Evolutionary conservation across 2,113 vertebrate genomes (phyloP).

Genomic region (Psittacula cyanocephala): DNA sequence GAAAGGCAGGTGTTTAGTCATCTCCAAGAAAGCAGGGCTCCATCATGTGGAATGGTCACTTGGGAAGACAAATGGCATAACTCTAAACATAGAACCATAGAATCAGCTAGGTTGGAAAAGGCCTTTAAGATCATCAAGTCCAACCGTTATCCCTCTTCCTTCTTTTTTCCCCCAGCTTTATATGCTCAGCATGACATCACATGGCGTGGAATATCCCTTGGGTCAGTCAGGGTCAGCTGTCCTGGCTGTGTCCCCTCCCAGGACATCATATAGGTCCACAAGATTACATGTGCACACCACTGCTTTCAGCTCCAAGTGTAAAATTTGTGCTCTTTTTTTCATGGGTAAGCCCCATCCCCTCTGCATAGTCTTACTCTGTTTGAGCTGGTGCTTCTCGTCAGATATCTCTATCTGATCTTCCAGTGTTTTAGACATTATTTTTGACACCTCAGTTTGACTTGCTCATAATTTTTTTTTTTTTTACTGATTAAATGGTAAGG

Average conservation of each 20-base stretch:
- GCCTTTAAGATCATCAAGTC: neutral
- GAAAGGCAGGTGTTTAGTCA: neutral
- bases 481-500: conserved; percentile 28
- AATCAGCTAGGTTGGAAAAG: neutral
- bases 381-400: conserved; percentile 7
- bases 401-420: neutral
- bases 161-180: neutral
- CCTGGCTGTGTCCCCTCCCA: neutral
- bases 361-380: neutral
- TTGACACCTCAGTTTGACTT: conserved; percentile 17
- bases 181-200: neutral
- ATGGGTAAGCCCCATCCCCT: neutral
- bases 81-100: neutral
- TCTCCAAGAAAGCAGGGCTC: neutral
- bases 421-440: conserved; percentile 29
- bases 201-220: neutral
- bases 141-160: neutral
- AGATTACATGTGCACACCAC: neutral
- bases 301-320: neutral
- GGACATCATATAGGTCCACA: neutral
- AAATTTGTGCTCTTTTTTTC: neutral
- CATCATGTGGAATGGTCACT: neutral
- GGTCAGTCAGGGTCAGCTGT: neutral
- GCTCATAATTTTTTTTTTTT: conserved; percentile 40
- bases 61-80: neutral